phyloP scores from a whole-genome alignment of 2,797 vertebrate species.

The Epinephelus coioides region DNA sequence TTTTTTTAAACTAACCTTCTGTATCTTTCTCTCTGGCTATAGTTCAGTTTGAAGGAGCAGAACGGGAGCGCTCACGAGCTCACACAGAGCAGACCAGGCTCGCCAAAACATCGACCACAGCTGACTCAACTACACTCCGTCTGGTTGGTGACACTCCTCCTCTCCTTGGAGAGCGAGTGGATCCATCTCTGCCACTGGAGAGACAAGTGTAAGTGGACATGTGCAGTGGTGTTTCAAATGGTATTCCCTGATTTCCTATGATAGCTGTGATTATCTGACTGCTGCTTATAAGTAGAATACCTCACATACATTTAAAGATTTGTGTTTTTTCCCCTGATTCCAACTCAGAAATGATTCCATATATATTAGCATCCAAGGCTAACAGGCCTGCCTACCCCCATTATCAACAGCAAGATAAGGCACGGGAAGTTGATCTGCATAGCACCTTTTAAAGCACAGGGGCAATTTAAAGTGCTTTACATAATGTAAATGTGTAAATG shows the following conservation, averaged over 20 bases:
- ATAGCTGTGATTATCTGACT: background rate
- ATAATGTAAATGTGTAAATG: no score
- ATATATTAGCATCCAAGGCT: background rate
- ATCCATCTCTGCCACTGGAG: conserved; percentile 90
- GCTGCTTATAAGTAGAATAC: background rate
- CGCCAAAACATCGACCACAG: conserved; percentile 63
- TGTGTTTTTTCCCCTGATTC: background rate
- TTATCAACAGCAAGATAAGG: background rate
- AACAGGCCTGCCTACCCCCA: background rate
- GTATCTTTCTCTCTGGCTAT: conserved; percentile 20
- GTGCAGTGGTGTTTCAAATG: background rate
- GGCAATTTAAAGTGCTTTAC: no score
- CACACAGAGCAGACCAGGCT: conserved; percentile 80
- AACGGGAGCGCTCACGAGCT: conserved; percentile 86
- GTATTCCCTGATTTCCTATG: background rate
- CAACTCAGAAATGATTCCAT: background rate
- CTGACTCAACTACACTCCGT: conserved; percentile 75
- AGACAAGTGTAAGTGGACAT: conserved; percentile 90
- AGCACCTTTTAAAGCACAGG: no score
- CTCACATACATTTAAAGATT: background rate
- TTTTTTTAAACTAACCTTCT: background rate
- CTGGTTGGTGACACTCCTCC: conserved; percentile 81
- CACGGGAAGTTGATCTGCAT: background rate
- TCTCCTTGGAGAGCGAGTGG: conserved; percentile 89
- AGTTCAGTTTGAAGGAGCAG: conserved; percentile 95